Conservation (phyloP, 2,797 vertebrate species). For the Pristis pectinata region DNA sequence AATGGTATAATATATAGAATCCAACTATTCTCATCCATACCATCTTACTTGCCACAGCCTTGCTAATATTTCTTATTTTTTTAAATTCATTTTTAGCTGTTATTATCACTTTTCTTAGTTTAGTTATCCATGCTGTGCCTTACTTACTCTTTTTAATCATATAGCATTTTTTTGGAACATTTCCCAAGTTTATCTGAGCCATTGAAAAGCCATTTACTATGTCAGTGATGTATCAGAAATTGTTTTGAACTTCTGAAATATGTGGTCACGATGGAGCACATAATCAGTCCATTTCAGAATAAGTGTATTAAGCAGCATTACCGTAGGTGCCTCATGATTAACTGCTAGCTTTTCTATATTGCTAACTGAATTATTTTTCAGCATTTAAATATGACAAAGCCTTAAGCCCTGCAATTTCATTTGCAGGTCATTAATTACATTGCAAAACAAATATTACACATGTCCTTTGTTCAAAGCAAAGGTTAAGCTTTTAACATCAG, state of each 20-base stretch:
- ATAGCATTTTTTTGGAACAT: too few relatives aligned
- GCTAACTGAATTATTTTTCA: too few relatives aligned
- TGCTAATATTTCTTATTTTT: not conserved
- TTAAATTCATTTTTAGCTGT: not conserved
- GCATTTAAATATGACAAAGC: too few relatives aligned
- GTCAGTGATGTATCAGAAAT: not conserved
- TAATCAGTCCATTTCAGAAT: not conserved
- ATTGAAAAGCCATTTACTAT: not conserved
- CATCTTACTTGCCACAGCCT: not conserved
- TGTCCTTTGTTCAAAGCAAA: too few relatives aligned
- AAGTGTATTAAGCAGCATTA: not conserved
- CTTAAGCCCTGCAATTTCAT: too few relatives aligned
- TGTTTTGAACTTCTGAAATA: not conserved
- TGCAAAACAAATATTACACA: too few relatives aligned
- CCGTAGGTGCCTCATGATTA: not conserved
- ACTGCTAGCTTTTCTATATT: not conserved
- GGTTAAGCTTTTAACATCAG: too few relatives aligned
- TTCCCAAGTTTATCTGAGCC: not conserved
- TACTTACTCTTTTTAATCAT: not conserved
- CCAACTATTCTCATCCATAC: not conserved
- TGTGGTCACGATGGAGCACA: not conserved
- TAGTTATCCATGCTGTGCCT: not conserved
- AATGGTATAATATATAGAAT: not conserved
- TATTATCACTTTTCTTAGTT: too few relatives aligned
- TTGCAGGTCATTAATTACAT: too few relatives aligned